These are phyloP conservation scores for Drosophila pallidifrons DNA, from an alignment of 1,140 invertebrate genomes.

Conservation along the genomic window DNA sequence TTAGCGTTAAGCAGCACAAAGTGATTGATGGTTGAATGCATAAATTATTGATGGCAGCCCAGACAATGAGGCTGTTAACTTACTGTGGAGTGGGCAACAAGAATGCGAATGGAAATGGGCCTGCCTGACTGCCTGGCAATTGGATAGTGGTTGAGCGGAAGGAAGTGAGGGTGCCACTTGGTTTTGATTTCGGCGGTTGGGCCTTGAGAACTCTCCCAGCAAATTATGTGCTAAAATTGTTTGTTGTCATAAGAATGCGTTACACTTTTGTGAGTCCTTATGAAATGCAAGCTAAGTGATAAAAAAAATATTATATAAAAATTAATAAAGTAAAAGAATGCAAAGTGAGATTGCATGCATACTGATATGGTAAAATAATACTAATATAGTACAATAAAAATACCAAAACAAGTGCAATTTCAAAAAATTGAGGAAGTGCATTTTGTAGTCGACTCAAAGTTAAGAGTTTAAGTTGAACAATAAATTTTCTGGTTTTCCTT, in stretches of 20 bases:
- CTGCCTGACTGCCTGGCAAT: not conserved
- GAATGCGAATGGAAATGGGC: not conserved
- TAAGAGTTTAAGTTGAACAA: not conserved
- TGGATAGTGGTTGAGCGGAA: conserved; percentile 22
- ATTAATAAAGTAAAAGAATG: not conserved
- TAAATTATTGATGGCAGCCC: conserved; percentile 75
- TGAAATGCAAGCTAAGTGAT: not conserved
- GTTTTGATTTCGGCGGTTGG: conserved; percentile 42
- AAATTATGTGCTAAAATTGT: conserved; percentile 69
- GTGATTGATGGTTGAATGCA: conserved; percentile 82
- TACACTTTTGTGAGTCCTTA: conserved; percentile 24
- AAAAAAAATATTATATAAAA: not conserved
- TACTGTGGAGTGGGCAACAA: not conserved
- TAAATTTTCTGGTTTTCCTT: conserved; percentile 7
- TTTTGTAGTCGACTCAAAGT: not conserved
- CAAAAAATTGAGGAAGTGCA: not conserved
- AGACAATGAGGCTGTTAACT: conserved; percentile 6
- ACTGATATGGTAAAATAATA: too few relatives aligned
- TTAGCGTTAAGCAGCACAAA: conserved; percentile 74
- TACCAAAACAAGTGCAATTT: too few relatives aligned
- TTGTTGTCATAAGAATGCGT: conserved; percentile 45
- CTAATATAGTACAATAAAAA: too few relatives aligned
- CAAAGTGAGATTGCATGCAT: too few relatives aligned
- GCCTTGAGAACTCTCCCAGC: conserved; percentile 36
- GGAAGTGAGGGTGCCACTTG: conserved; percentile 20